Conservation (phyloP, 1,140 invertebrate species). For the Campoletis sonorensis region DNA sequence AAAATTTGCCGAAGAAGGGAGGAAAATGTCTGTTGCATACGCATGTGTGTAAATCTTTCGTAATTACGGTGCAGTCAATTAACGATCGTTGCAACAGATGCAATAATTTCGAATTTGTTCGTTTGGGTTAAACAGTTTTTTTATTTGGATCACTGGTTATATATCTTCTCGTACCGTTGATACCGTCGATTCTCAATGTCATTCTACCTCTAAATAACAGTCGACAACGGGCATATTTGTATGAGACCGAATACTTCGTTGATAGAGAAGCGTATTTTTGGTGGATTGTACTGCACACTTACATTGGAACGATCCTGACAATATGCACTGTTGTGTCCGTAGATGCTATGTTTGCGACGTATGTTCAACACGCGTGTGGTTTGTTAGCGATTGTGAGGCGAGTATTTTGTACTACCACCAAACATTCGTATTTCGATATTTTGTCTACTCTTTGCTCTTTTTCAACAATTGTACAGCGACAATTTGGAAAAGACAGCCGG, state of each 20-base stretch:
- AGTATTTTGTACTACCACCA: neutral
- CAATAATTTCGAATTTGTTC: too few relatives aligned
- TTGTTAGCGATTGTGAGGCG: conserved; percentile 48
- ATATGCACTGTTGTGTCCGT: conserved; percentile 38
- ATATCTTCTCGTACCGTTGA: conserved; percentile 31
- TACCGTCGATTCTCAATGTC: conserved; percentile 47
- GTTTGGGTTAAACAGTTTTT: neutral
- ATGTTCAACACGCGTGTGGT: conserved; percentile 45
- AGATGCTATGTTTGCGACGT: conserved; percentile 46
- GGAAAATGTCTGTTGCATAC: neutral
- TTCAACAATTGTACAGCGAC: too few relatives aligned
- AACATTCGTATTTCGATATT: too few relatives aligned
- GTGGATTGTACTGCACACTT: conserved; percentile 45
- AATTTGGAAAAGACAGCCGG: too few relatives aligned
- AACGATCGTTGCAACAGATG: too few relatives aligned
- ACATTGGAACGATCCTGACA: conserved; percentile 32
- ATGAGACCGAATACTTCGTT: conserved; percentile 50
- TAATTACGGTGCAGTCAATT: too few relatives aligned
- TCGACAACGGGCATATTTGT: conserved; percentile 38
- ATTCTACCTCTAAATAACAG: conserved; percentile 46
- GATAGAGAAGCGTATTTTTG: conserved; percentile 40
- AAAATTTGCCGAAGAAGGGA: neutral
- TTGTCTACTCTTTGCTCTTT: too few relatives aligned
- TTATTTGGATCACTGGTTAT: neutral
- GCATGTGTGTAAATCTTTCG: neutral